Conservation (phyloP, 2,888 invertebrate species). For the Camponotus fellah region DNA sequence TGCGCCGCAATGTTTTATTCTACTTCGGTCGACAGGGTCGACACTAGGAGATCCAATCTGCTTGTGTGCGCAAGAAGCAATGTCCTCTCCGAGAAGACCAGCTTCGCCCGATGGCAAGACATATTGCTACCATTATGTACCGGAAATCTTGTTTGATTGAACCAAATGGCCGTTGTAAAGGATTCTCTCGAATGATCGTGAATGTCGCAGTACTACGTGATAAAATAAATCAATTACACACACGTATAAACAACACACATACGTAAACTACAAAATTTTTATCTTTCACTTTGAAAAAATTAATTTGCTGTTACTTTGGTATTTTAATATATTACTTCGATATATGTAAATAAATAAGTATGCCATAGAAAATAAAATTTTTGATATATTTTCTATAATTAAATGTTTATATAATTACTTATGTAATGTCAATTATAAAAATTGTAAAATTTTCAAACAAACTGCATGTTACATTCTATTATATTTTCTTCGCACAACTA, state of each 20-base stretch:
- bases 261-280: not conserved
- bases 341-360: not conserved
- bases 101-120: constrained; percentile 65
- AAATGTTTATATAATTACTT: not conserved
- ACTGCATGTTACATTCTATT: not conserved
- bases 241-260: not conserved
- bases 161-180: constrained; percentile 26
- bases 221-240: constrained; percentile 25
- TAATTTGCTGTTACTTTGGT: not conserved
- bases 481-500: constrained; percentile 11
- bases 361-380: not conserved
- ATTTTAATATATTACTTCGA: not conserved
- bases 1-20: constrained; percentile 83
- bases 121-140: constrained; percentile 61
- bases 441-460: not conserved
- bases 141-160: constrained; percentile 24
- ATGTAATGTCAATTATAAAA: not conserved
- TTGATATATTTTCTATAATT: not conserved
- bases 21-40: constrained; percentile 76
- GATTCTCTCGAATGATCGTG: constrained; percentile 33
- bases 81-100: constrained; percentile 13
- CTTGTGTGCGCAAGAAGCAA: constrained; percentile 11
- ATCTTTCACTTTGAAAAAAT: not conserved
- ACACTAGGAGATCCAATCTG: constrained; percentile 62
- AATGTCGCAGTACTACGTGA: constrained; percentile 3